phyloP scores from a whole-genome alignment of 2,888 invertebrate genomes.

The Polydrusus cervinus region DNA sequence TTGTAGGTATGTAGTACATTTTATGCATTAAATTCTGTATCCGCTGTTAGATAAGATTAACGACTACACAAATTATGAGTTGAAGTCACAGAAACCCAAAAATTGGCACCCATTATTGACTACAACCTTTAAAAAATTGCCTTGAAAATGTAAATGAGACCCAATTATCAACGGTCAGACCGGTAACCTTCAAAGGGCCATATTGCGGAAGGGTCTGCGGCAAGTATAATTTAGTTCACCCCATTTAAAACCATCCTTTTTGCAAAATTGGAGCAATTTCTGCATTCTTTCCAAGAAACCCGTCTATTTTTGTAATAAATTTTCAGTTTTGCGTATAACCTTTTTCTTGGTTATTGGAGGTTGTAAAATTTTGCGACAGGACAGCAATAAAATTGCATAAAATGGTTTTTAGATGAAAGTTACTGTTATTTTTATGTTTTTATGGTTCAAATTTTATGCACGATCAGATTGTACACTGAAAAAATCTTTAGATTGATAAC shows the following conservation, averaged over 20 bases:
- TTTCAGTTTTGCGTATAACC: constrained; percentile 39
- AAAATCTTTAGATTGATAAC: too few relatives aligned
- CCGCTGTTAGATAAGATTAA: too few relatives aligned
- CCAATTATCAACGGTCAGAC: constrained; percentile 43
- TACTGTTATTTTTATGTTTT: constrained; percentile 10
- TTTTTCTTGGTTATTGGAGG: constrained; percentile 19
- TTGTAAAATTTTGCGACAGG: constrained; percentile 35
- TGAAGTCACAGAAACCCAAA: too few relatives aligned
- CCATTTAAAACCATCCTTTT: constrained; percentile 40
- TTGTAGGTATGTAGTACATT: too few relatives aligned
- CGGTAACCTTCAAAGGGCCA: constrained; percentile 42
- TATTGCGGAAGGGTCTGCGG: constrained; percentile 38
- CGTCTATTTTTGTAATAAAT: constrained; percentile 35
- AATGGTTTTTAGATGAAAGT: constrained; percentile 15
- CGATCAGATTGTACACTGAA: too few relatives aligned
- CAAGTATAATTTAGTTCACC: constrained; percentile 39
- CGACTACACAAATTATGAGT: too few relatives aligned
- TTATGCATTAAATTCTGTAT: too few relatives aligned
- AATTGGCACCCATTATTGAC: background rate
- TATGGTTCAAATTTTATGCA: constrained; percentile 23
- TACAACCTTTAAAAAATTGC: constrained; percentile 30
- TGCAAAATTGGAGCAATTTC: constrained; percentile 44
- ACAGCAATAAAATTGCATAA: constrained; percentile 38
- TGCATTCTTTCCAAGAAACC: constrained; percentile 44
- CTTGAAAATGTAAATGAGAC: constrained; percentile 37